Conservation (phyloP, 1,140 invertebrate genomes). For the Eciton burchellii region DNA sequence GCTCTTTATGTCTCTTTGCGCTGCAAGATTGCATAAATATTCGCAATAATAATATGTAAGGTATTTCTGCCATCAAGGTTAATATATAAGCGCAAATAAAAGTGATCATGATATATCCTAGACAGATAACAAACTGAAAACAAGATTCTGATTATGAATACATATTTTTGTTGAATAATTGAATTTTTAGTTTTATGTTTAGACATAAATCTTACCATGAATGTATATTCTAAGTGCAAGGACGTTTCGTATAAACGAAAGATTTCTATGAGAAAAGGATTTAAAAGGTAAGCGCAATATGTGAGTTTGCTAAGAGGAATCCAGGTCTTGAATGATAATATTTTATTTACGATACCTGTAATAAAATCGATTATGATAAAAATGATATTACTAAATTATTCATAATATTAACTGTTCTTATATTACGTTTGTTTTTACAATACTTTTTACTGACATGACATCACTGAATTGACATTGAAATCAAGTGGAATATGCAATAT, state of each 20-base stretch:
- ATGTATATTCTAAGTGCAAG: constrained; percentile 74
- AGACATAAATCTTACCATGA: no score
- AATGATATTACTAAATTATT: constrained; percentile 17
- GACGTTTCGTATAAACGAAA: constrained; percentile 68
- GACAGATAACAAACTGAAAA: constrained; percentile 70
- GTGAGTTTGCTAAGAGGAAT: constrained; percentile 85
- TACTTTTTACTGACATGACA: background rate
- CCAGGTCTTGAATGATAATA: constrained; percentile 83
- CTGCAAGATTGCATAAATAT: constrained; percentile 46
- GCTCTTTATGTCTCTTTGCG: constrained; percentile 30
- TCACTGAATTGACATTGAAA: background rate
- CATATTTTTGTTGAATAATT: background rate
- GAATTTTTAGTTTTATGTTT: constrained; percentile 2
- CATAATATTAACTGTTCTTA: background rate
- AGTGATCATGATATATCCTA: constrained; percentile 69
- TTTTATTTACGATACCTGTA: constrained; percentile 81
- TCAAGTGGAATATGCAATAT: background rate
- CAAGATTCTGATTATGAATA: background rate
- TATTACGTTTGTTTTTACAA: background rate
- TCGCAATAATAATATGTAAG: constrained; percentile 76
- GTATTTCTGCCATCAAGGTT: constrained; percentile 79
- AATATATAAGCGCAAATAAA: constrained; percentile 76
- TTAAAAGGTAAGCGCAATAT: constrained; percentile 85
- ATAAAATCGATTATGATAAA: constrained; percentile 44
- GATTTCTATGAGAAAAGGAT: constrained; percentile 83